Percentiles rank a stretch among this genome's conserved stretches.
Evolutionary conservation across 2,113 vertebrate species (phyloP).

Genomic region (Aldabrachelys gigantea): DNA sequence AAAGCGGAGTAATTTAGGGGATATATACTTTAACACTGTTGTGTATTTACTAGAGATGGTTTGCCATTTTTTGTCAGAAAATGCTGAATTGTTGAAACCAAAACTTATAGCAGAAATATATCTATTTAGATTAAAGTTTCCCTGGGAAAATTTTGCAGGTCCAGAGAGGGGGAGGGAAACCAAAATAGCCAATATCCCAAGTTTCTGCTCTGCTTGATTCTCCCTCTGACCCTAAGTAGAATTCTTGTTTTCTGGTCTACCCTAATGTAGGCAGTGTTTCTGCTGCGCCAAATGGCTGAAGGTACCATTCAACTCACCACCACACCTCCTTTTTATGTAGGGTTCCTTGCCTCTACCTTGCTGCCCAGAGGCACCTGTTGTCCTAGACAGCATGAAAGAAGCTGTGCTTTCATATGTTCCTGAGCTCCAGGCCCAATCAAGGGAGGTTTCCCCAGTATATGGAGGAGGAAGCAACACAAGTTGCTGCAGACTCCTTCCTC

Average conservation of each 20-base stretch:
- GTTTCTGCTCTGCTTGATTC: not conserved
- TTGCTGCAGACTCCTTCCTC: not conserved
- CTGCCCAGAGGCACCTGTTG: not conserved
- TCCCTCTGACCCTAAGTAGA: not conserved
- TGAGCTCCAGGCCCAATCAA: not conserved
- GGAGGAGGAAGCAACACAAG: not conserved
- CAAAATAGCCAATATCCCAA: not conserved
- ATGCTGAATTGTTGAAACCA: not conserved
- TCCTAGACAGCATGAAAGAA: not conserved
- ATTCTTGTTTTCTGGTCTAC: not conserved
- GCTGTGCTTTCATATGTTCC: rapidly evolving
- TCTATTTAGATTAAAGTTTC: not conserved
- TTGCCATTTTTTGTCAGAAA: not conserved
- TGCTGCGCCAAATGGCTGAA: not conserved
- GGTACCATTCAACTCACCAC: not conserved
- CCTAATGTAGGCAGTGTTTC: not conserved
- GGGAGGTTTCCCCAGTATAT: not conserved
- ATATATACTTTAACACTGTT: not conserved
- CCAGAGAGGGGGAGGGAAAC: not conserved
- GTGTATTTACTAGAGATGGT: not conserved
- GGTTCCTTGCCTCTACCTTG: not conserved
- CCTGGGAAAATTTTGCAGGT: not conserved
- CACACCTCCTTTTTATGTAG: not conserved
- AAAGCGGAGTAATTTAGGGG: slow-evolving; percentile 61
- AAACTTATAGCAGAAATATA: not conserved